A percentile compares a stretch with the other conserved stretches of the same genome.
These are phyloP conservation scores for Spodoptera picta DNA, from an alignment of 2,888 invertebrate species.

Conservation along the genomic window DNA sequence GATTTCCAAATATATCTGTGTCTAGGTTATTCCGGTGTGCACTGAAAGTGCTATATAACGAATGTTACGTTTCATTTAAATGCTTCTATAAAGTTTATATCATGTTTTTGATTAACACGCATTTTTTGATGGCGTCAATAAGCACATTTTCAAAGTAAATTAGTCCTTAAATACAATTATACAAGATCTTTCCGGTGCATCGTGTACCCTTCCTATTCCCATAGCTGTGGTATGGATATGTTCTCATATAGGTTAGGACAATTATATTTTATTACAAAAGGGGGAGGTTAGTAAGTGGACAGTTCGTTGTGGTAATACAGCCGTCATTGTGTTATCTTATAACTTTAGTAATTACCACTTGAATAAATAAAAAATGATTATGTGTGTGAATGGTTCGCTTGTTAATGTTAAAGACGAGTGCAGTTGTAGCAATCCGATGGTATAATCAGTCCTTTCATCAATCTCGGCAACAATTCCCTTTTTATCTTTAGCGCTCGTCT, in stretches of 20 bases:
- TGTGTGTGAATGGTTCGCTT: too few relatives aligned
- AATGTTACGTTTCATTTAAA: too few relatives aligned
- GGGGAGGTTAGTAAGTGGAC: constrained; percentile 6
- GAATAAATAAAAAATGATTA: too few relatives aligned
- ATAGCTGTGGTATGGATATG: not conserved
- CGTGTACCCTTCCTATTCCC: not conserved
- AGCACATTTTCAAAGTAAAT: too few relatives aligned
- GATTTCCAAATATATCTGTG: constrained; percentile 30
- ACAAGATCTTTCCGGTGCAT: too few relatives aligned
- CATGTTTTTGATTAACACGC: too few relatives aligned
- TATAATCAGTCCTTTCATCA: constrained; percentile 54
- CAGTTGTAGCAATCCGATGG: constrained; percentile 10
- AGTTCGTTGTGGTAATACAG: constrained; percentile 1
- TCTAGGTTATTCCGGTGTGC: constrained; percentile 31
- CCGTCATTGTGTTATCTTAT: not conserved
- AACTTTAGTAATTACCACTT: too few relatives aligned
- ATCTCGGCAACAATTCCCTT: constrained; percentile 33
- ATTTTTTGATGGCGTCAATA: too few relatives aligned
- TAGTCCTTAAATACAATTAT: too few relatives aligned
- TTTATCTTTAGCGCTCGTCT: constrained; percentile 60
- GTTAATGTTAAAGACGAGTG: constrained; percentile 1
- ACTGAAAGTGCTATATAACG: too few relatives aligned
- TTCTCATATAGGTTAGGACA: constrained; percentile 23
- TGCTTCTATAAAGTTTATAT: too few relatives aligned
- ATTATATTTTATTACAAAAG: constrained; percentile 3